These are phyloP conservation scores for Heloderma charlesbogerti DNA, from an alignment of 2,113 vertebrate species.

Conservation along the genomic window DNA sequence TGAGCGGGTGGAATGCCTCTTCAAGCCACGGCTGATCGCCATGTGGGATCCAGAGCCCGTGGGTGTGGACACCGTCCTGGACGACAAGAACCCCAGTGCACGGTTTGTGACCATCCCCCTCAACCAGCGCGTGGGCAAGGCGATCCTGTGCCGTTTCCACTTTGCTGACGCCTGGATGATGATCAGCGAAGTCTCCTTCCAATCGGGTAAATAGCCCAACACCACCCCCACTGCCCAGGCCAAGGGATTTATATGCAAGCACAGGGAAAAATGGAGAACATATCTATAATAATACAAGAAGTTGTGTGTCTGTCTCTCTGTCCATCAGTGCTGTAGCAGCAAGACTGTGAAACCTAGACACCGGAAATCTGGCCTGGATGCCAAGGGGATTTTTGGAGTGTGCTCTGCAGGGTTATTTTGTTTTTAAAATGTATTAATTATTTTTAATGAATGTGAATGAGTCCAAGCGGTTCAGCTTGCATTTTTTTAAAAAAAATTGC, in stretches of 20 bases:
- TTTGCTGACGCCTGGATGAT: constrained; percentile 93
- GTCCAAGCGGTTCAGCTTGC: too few species aligned
- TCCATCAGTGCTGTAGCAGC: too few species aligned
- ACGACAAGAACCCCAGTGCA: constrained; percentile 91
- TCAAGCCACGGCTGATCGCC: constrained; percentile 81
- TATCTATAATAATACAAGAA: too few species aligned
- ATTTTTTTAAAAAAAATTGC: too few species aligned
- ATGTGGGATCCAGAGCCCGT: constrained; percentile 83
- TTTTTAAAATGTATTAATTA: too few species aligned
- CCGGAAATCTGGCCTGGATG: too few species aligned
- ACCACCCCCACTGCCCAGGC: accelerated
- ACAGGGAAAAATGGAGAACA: neutral
- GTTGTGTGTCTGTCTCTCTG: too few species aligned
- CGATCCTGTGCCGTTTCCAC: constrained; percentile 86
- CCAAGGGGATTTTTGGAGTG: too few species aligned
- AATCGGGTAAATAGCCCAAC: constrained; percentile 78
- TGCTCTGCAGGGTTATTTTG: too few species aligned
- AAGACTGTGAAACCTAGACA: too few species aligned
- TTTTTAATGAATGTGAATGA: too few species aligned
- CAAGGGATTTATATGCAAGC: neutral
- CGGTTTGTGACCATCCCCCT: constrained; percentile 89
- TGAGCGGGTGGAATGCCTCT: constrained; percentile 85
- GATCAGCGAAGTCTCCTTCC: constrained; percentile 93
- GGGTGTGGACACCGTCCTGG: constrained; percentile 84
- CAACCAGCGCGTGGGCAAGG: constrained; percentile 78